A percentile compares a stretch with the other conserved stretches of the same genome.
Conservation (phyloP, 2,888 invertebrate species). For the Erebia epiphron region DNA sequence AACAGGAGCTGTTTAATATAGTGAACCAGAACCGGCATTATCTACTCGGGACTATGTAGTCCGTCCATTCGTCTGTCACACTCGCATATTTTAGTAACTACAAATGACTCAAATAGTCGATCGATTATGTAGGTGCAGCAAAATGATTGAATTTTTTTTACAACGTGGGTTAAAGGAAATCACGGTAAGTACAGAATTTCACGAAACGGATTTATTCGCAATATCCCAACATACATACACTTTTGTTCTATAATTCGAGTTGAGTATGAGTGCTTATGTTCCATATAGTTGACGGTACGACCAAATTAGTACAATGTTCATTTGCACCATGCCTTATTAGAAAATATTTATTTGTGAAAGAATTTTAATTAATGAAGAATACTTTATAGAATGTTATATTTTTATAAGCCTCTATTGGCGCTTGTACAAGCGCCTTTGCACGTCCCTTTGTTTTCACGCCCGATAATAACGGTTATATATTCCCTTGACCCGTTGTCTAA, state of each 20-base stretch:
- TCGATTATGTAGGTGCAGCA: not conserved
- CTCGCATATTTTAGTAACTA: not conserved
- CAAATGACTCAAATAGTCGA: not conserved
- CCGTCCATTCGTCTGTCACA: no score
- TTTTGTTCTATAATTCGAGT: conserved; percentile 30
- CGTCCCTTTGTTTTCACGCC: no score
- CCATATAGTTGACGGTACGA: not conserved
- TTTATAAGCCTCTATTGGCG: no score
- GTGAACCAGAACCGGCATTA: no score
- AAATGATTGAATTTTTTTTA: not conserved
- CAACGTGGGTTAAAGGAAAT: conserved; percentile 31
- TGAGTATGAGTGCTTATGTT: not conserved
- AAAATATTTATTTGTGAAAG: not conserved
- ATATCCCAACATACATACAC: conserved; percentile 33
- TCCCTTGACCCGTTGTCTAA: no score
- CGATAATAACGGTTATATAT: no score
- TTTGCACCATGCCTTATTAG: conserved; percentile 23
- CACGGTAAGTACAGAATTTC: conserved; percentile 31
- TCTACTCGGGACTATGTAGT: no score
- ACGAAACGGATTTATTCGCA: conserved; percentile 37
- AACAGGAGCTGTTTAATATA: no score
- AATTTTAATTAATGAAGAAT: not conserved
- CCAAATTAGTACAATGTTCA: not conserved
- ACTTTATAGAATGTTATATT: not conserved
- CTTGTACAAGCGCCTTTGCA: no score